Percentiles rank a stretch among this genome's conserved stretches.
These are phyloP conservation scores for Drosophila multiciliata DNA, from an alignment of 2,888 invertebrate species.

Conservation along the genomic window DNA sequence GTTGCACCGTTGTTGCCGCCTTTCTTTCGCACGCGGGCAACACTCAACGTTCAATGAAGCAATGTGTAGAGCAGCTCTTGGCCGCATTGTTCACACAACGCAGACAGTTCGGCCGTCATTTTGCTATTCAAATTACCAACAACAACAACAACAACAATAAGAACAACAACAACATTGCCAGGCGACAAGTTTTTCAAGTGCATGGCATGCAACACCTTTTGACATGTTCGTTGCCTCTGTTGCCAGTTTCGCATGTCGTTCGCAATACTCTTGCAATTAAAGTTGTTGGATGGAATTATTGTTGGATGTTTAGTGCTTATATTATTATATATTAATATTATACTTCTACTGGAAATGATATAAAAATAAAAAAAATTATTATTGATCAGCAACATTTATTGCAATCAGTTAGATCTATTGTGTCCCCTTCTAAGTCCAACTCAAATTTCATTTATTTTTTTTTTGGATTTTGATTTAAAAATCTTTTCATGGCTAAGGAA, in stretches of 20 bases:
- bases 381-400: background rate
- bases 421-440: background rate
- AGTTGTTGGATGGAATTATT: background rate
- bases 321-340: no score
- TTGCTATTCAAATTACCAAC: slow-evolving; percentile 73
- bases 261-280: slow-evolving; percentile 19
- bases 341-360: background rate
- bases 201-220: slow-evolving; percentile 77
- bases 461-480: background rate
- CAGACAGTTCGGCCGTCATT: slow-evolving; percentile 67
- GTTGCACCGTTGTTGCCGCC: slow-evolving; percentile 48
- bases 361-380: background rate
- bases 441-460: background rate
- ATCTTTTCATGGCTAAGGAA: background rate
- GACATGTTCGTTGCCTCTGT: slow-evolving; percentile 58
- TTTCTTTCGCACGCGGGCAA: slow-evolving; percentile 61
- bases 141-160: slow-evolving; percentile 12
- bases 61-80: slow-evolving; percentile 18
- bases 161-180: slow-evolving; percentile 27
- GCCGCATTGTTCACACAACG: slow-evolving; percentile 22
- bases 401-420: background rate
- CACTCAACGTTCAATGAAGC: slow-evolving; percentile 15
- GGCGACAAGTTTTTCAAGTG: slow-evolving; percentile 75
- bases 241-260: slow-evolving; percentile 8
- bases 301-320: background rate